These are phyloP conservation scores for Spheniscus humboldti DNA, from an alignment of 2,797 vertebrate genomes.

Conservation along the genomic window DNA sequence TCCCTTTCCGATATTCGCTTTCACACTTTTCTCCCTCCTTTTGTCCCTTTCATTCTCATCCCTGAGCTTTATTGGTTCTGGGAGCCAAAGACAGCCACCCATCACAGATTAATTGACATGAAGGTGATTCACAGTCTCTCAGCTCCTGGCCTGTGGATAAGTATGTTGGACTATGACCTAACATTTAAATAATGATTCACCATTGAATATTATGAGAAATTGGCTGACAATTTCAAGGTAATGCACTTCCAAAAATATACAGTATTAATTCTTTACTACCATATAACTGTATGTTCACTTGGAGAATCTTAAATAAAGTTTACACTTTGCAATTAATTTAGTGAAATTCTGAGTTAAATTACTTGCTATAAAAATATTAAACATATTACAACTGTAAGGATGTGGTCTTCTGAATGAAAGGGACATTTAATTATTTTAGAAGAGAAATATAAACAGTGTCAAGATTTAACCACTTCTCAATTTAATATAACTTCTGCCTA, in stretches of 20 bases:
- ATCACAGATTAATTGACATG: neutral
- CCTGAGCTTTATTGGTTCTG: neutral
- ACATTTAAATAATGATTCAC: constrained; percentile 22
- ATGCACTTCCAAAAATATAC: neutral
- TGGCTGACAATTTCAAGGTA: neutral
- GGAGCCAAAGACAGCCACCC: neutral
- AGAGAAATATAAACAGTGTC: constrained; percentile 50
- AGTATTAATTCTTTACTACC: neutral
- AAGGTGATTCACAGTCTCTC: neutral
- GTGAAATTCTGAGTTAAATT: constrained; percentile 35
- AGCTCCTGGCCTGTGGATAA: neutral
- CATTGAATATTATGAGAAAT: neutral
- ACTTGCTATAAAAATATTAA: constrained; percentile 35
- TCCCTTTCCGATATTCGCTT: neutral
- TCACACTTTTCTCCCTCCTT: neutral
- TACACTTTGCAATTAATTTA: constrained; percentile 22
- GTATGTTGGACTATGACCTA: neutral
- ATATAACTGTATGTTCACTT: neutral
- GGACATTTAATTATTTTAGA: constrained; percentile 53
- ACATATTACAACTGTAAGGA: constrained; percentile 14
- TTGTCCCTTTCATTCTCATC: neutral
- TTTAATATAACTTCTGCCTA: constrained; percentile 57
- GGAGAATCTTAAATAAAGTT: constrained; percentile 49
- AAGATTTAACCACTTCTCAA: constrained; percentile 43
- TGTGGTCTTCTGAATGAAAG: neutral